phyloP scores from a whole-genome alignment of 2,888 invertebrate species.

The Horisme vitalbata region DNA sequence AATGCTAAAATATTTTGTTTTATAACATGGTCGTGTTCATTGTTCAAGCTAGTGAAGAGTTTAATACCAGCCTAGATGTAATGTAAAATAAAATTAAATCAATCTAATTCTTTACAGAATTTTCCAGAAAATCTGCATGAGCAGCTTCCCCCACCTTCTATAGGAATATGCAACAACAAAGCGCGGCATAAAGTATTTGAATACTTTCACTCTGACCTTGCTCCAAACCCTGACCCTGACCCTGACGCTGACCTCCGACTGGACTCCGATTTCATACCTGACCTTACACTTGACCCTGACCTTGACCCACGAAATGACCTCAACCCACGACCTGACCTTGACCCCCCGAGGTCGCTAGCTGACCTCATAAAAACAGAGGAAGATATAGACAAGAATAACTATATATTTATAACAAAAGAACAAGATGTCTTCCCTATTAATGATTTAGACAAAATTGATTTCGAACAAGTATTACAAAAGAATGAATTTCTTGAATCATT shows the following conservation, averaged over 20 bases:
- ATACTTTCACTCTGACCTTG: neutral
- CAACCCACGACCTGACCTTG: neutral
- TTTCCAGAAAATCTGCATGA: constrained; percentile 12
- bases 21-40: too few species aligned
- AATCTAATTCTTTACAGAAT: constrained; percentile 3
- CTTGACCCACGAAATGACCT: neutral
- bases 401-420: constrained; percentile 11
- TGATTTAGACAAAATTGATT: neutral
- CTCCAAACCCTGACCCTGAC: neutral
- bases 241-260: neutral
- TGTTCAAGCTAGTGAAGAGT: too few species aligned
- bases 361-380: constrained; percentile 14
- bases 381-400: constrained; percentile 2
- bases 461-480: constrained; percentile 5
- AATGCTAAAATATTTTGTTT: too few species aligned
- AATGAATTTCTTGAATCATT: constrained; percentile 7
- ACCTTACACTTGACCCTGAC: neutral
- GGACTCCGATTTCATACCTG: neutral
- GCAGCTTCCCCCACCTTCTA: constrained; percentile 1
- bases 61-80: too few species aligned
- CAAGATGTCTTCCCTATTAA: neutral
- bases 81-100: too few species aligned
- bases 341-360: too few species aligned
- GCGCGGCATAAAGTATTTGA: constrained; percentile 4
- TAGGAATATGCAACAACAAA: constrained; percentile 7